phyloP scores from a whole-genome alignment of 2,113 vertebrate genomes.

The Aramus guarauna region DNA sequence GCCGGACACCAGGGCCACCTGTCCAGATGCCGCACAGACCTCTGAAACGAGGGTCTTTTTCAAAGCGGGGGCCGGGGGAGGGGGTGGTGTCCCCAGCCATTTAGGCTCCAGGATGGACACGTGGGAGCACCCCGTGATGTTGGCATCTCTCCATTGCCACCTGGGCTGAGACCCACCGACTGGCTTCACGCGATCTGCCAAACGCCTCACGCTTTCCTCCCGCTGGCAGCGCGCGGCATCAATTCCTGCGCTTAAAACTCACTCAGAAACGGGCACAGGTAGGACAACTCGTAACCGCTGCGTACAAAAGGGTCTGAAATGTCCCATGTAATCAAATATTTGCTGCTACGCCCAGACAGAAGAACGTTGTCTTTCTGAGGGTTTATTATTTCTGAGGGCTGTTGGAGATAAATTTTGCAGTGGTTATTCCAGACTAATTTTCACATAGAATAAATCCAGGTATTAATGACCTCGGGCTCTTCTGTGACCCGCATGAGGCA shows the following conservation, averaged over 20 bases:
- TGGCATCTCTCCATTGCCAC: background rate
- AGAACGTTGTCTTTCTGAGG: background rate
- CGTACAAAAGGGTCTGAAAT: background rate
- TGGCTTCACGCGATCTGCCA: background rate
- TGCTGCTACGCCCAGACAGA: background rate
- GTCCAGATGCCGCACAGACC: background rate
- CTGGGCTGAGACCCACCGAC: background rate
- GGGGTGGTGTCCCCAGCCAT: background rate
- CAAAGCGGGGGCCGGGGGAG: background rate
- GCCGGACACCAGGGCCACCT: background rate
- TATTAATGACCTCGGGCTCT: background rate
- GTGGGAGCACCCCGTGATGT: background rate
- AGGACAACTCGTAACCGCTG: background rate
- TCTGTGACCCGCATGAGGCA: background rate
- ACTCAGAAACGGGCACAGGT: background rate
- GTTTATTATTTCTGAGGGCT: background rate
- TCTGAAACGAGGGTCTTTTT: background rate
- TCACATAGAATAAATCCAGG: background rate
- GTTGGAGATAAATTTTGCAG: background rate
- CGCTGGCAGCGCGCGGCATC: background rate
- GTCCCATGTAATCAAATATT: background rate
- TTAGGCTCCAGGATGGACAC: background rate
- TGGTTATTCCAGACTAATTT: background rate
- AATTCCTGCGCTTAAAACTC: background rate
- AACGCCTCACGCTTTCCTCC: background rate